Percentiles rank a stretch among this genome's conserved stretches.
Evolutionary conservation across 2,888 invertebrate genomes (phyloP).

Genomic region (Xylota segnis): DNA sequence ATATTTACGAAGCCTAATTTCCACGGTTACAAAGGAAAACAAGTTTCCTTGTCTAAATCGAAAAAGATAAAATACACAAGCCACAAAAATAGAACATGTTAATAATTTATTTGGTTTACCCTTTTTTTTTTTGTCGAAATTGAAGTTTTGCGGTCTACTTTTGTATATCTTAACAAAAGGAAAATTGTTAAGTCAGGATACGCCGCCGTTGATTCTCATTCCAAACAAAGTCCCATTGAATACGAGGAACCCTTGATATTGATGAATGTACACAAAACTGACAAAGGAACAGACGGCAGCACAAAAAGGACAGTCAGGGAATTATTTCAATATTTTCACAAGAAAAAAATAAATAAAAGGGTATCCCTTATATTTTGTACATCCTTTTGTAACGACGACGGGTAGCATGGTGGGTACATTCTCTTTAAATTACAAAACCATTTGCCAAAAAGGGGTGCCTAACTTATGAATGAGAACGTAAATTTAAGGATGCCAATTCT

Average conservation of each 20-base stretch:
- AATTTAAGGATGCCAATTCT: not conserved
- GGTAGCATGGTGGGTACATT: not conserved
- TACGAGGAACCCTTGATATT: conserved; percentile 6
- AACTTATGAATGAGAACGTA: not conserved
- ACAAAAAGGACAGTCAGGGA: conserved; percentile 33
- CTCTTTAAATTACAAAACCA: not conserved
- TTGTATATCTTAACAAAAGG: conserved; percentile 8
- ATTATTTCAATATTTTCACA: conserved; percentile 55
- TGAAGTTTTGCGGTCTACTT: conserved; percentile 32
- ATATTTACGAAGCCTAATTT: conserved; percentile 9
- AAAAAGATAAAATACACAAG: conserved; percentile 22
- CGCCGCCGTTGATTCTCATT: conserved; percentile 10
- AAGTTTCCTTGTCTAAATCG: conserved; percentile 6
- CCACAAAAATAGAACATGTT: conserved; percentile 20
- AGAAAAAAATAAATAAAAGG: not conserved
- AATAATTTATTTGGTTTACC: conserved; percentile 26
- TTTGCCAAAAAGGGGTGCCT: not conserved
- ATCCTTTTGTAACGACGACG: not conserved
- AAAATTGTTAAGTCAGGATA: conserved; percentile 34
- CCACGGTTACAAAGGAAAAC: not conserved
- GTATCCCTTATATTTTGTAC: conserved; percentile 21
- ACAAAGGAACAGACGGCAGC: conserved; percentile 20
- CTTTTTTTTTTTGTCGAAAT: conserved; percentile 2
- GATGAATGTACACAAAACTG: conserved; percentile 25
- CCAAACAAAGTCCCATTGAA: conserved; percentile 13